Base-by-base conservation (phyloP, 1,140 invertebrate species). In the Trypoxylus dichotomus region DNA sequence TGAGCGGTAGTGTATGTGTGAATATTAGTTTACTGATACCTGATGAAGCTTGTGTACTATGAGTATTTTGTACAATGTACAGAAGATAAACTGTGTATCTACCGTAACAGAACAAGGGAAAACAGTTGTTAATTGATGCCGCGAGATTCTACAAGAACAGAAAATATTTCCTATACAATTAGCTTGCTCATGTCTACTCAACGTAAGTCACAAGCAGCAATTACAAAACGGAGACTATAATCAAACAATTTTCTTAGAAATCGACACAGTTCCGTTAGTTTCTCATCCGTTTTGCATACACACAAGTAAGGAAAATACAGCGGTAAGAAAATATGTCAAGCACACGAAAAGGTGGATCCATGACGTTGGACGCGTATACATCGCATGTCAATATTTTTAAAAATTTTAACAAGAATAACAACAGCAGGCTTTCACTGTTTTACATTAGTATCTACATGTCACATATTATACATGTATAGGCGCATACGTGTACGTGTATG, bases 281-380 rank as follows among this genome's bases (percentile, higher is more conserved):
- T 68, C 60, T 24, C 60, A 68, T 68, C 60, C 60, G 60, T 68
- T 29, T 68, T 68, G 27, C 60, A 29, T 68, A 68, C 27, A 29
- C 27, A 68, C 27, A 63, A 11, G 25, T 11, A 68, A 10, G 27
- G 24, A 68, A 68, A 68, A 68, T 68, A 68, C 27, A 68, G 60
- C 60, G 60, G 60, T 68, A 68, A 68, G 60, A 68, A 68, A 68
- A 68, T 68, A 68, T 68, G 60, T 68, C 60, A 68, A 68, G 60
- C 60, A 29, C 60, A 68, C 24, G 60, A 68, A 68, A 29, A 68
- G 60, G 60, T 68, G 60, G 19, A 29, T 68, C 60, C 24, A 21
- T 24, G 11, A 21, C 60, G 60, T 29, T 68, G 24, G 25, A 68
- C 24, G 24, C 27, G 21, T 68, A 68, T 24, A 68, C 60, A 68